Evolutionary conservation across 2,113 vertebrate genomes (phyloP).

Genomic region (Mastomys coucha): DNA sequence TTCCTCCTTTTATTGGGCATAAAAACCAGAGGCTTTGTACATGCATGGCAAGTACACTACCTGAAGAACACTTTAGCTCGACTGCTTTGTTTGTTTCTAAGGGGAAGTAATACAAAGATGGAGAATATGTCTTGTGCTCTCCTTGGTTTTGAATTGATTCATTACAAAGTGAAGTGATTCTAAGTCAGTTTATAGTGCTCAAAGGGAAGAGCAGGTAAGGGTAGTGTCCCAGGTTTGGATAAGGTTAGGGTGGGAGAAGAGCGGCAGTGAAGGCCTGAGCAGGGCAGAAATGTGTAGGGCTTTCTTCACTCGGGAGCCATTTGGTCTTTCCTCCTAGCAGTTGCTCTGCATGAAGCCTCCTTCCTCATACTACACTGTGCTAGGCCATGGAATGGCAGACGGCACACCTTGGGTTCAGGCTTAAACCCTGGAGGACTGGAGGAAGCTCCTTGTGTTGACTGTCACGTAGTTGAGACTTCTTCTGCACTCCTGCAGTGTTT

Average conservation of each 20-base stretch:
- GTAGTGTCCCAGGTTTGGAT: neutral
- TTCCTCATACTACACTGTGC: accelerated
- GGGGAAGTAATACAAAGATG: neutral
- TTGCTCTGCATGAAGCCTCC: neutral
- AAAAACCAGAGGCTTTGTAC: neutral
- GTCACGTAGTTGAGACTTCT: accelerated
- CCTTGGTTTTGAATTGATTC: constrained; percentile 23
- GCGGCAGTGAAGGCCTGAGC: too few species aligned
- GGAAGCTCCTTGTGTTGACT: neutral
- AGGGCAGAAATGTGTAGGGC: too few species aligned
- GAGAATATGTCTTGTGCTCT: neutral
- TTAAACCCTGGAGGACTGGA: neutral
- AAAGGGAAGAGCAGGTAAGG: neutral
- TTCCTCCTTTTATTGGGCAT: too few species aligned
- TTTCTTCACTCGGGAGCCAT: neutral
- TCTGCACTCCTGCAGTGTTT: accelerated
- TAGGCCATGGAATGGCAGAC: neutral
- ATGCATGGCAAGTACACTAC: neutral
- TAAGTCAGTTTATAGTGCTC: neutral
- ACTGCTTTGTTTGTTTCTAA: neutral
- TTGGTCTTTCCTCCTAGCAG: neutral
- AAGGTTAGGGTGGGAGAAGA: neutral
- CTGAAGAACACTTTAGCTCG: too few species aligned
- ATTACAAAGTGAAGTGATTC: neutral
- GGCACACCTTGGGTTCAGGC: neutral